These are phyloP conservation scores for Ditula angustiorana DNA, from an alignment of 2,888 invertebrate genomes.

Conservation along the genomic window DNA sequence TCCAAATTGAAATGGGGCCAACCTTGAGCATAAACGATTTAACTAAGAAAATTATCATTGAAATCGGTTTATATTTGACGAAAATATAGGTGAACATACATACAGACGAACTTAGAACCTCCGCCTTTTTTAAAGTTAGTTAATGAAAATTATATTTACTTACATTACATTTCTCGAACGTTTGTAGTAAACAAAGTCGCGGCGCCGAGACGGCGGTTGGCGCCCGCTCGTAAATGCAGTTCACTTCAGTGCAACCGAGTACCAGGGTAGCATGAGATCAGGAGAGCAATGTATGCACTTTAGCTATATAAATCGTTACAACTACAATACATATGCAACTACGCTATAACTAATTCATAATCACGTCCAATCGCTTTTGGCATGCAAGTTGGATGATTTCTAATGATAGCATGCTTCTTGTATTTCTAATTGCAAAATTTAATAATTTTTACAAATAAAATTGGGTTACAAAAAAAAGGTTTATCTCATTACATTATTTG, in stretches of 20 bases:
- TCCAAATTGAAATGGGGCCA: no score
- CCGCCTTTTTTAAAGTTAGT: no score
- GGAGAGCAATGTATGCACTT: slow-evolving; percentile 61
- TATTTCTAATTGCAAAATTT: background rate
- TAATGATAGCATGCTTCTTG: background rate
- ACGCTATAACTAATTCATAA: background rate
- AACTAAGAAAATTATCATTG: no score
- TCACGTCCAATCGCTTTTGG: background rate
- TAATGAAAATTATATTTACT: no score
- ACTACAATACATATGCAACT: background rate
- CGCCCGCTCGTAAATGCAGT: slow-evolving; percentile 61
- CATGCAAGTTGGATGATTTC: background rate
- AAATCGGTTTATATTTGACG: no score
- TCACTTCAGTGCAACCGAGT: slow-evolving; percentile 64
- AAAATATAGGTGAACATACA: no score
- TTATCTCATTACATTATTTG: background rate
- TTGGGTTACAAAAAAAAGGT: background rate
- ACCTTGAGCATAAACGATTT: no score
- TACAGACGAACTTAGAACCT: no score
- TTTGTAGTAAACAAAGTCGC: slow-evolving; percentile 11
- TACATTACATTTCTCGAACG: no score
- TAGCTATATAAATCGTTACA: slow-evolving; percentile 34
- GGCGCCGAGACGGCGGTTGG: slow-evolving; percentile 15
- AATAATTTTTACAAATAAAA: background rate
- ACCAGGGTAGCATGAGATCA: slow-evolving; percentile 66